These are phyloP conservation scores for Anarhynchus alexandrinus DNA, from an alignment of 2,113 vertebrate genomes.

Conservation along the genomic window DNA sequence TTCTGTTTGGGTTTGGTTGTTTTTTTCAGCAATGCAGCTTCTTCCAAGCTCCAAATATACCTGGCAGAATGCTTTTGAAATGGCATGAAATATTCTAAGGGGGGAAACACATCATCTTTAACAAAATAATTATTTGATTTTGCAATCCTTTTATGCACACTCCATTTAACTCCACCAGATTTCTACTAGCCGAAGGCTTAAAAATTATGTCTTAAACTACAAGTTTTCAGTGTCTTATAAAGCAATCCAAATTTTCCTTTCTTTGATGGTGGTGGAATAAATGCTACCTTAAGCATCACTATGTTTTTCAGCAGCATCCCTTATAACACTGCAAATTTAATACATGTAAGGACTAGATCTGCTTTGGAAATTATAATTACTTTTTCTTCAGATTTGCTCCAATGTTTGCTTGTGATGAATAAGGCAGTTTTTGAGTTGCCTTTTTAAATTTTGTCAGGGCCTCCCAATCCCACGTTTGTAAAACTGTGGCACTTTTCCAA, in stretches of 20 bases:
- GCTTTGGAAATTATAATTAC: not conserved
- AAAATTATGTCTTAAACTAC: not conserved
- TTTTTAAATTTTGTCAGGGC: not conserved
- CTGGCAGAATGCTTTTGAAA: not conserved
- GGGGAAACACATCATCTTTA: not conserved
- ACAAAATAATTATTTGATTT: not conserved
- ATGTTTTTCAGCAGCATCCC: not conserved
- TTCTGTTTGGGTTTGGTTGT: rapidly evolving
- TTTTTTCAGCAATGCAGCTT: not conserved
- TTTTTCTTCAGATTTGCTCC: not conserved
- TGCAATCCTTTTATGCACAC: not conserved
- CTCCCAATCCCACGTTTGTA: not conserved
- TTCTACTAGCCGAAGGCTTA: not conserved
- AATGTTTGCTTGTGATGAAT: not conserved
- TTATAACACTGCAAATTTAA: not conserved
- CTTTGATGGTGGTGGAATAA: not conserved
- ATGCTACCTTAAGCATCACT: not conserved
- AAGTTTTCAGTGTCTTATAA: not conserved
- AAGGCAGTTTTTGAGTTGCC: not conserved
- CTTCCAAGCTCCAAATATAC: not conserved
- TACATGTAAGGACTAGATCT: not conserved
- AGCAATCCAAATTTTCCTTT: not conserved
- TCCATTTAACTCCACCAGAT: not conserved
- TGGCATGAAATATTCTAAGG: not conserved
- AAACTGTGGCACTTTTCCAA: constrained; percentile 29